Conservation (phyloP, 2,797 vertebrate species). For the Anomalospiza imberbis region DNA sequence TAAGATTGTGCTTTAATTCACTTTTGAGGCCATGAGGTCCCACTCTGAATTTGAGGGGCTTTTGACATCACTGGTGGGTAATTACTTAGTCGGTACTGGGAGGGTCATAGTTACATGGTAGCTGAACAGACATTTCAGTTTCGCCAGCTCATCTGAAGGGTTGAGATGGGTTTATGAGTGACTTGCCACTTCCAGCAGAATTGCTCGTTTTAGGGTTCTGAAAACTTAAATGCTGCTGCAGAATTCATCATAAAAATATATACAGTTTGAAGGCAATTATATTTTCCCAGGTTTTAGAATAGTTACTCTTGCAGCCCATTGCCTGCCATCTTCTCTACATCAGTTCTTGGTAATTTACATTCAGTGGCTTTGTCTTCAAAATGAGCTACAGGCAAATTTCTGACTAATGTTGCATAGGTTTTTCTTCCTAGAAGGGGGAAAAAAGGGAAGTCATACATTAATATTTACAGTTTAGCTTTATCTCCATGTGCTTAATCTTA, state of each 20-base stretch:
- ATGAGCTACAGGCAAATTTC: not conserved
- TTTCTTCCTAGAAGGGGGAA: not conserved
- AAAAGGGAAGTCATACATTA: not conserved
- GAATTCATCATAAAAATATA: not conserved
- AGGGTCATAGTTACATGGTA: not conserved
- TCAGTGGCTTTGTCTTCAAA: not conserved
- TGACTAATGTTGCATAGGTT: not conserved
- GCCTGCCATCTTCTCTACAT: not conserved
- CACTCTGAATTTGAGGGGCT: not conserved
- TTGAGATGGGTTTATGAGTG: not conserved
- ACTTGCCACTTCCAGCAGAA: not conserved
- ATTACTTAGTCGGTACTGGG: not conserved
- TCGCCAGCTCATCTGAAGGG: not conserved
- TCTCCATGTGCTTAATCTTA: not conserved
- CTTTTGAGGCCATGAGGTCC: not conserved
- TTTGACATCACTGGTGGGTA: not conserved
- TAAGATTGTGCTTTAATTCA: not conserved
- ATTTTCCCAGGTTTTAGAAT: not conserved
- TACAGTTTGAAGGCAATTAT: not conserved
- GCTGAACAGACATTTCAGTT: not conserved
- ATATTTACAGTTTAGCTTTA: not conserved
- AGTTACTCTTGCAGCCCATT: not conserved
- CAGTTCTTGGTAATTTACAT: not conserved
- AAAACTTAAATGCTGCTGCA: accelerated
- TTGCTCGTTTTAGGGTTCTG: not conserved